phyloP scores from a whole-genome alignment of 2,797 vertebrate genomes.

The Pterois miles region DNA sequence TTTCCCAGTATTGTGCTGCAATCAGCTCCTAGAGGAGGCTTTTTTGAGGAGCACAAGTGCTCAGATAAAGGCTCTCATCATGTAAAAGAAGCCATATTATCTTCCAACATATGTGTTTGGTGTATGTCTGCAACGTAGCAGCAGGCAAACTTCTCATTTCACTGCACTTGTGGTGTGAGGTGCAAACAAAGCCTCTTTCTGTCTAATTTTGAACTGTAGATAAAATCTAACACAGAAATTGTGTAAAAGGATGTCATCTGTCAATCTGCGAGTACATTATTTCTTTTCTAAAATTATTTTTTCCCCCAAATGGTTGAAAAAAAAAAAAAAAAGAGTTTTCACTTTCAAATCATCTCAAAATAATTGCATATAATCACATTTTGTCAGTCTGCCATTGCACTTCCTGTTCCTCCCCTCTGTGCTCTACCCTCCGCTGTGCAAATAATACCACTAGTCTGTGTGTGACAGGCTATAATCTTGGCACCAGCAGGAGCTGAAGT shows the following conservation, averaged over 20 bases:
- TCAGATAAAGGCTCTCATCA: neutral
- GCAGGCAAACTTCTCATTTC: neutral
- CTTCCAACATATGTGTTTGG: neutral
- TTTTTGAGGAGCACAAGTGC: neutral
- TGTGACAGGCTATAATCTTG: constrained; percentile 73
- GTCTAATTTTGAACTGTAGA: constrained; percentile 1
- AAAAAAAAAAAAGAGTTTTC: constrained; percentile 50
- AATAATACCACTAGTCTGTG: constrained; percentile 61
- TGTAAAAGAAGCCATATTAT: neutral
- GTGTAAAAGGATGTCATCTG: constrained; percentile 5
- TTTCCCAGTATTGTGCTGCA: neutral
- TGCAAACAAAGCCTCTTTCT: constrained; percentile 10
- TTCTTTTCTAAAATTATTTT: neutral
- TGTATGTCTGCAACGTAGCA: neutral
- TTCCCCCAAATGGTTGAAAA: constrained; percentile 10
- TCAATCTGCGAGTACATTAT: neutral
- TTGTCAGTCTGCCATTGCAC: constrained; percentile 47
- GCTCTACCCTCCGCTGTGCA: constrained; percentile 68
- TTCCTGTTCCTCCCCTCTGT: constrained; percentile 60
- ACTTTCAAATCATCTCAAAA: constrained; percentile 55
- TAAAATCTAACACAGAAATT: neutral
- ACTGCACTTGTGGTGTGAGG: neutral
- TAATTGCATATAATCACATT: constrained; percentile 66
- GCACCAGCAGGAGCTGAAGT: constrained; percentile 50
- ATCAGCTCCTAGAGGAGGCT: neutral